Evolutionary conservation across 2,888 invertebrate species (phyloP).

Genomic region (Mythimna impura): DNA sequence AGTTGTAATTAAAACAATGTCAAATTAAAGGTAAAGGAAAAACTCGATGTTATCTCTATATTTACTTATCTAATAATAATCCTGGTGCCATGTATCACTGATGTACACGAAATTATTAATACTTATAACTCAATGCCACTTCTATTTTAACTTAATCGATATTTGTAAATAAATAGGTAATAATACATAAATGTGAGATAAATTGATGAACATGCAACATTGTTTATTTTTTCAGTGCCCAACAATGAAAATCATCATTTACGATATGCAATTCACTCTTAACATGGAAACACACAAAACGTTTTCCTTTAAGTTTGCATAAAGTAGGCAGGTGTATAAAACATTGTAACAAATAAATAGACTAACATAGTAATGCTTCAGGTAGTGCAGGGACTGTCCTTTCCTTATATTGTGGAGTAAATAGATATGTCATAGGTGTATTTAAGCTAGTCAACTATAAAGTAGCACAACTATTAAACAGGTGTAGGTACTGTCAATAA

Average conservation of each 20-base stretch:
- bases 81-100: constrained; percentile 70
- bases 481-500: background rate
- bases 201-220: constrained; percentile 54
- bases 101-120: constrained; percentile 53
- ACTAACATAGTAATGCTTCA: background rate
- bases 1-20: constrained; percentile 25
- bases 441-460: background rate
- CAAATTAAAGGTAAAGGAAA: constrained; percentile 31
- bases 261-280: constrained; percentile 7
- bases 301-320: background rate
- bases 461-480: constrained; percentile 14
- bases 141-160: constrained; percentile 54
- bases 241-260: constrained; percentile 2
- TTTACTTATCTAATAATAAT: constrained; percentile 49
- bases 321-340: background rate
- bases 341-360: constrained; percentile 4
- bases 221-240: constrained; percentile 35
- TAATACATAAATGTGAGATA: constrained; percentile 55
- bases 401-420: background rate
- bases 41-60: constrained; percentile 35
- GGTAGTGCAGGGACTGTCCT: background rate
- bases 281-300: background rate
- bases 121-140: constrained; percentile 57
- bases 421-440: background rate
- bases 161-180: constrained; percentile 64